phyloP scores from a whole-genome alignment of 2,113 vertebrate species.

The Serilophus lunatus region DNA sequence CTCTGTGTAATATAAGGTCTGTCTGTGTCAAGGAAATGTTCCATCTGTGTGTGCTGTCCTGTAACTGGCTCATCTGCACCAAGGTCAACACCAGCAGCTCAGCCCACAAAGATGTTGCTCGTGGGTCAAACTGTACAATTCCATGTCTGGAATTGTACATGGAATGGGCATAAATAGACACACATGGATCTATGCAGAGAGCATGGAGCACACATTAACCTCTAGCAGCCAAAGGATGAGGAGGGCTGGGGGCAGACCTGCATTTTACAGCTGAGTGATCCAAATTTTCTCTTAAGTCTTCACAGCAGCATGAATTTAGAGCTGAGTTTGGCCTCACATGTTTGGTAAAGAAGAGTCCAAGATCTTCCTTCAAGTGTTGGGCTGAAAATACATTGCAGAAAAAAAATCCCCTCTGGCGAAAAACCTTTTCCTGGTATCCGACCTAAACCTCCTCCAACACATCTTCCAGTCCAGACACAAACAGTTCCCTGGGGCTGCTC shows the following conservation, averaged over 20 bases:
- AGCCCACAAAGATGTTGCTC: not conserved
- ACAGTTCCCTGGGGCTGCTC: not conserved
- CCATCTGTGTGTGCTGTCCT: not conserved
- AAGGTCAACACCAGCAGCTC: not conserved
- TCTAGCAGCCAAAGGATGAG: not conserved
- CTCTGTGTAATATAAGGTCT: slow-evolving; percentile 1
- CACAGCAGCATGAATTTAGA: not conserved
- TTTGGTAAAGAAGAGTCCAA: not conserved
- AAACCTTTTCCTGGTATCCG: no score
- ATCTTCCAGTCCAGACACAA: not conserved
- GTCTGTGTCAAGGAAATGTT: slow-evolving; percentile 40
- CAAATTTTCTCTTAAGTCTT: not conserved
- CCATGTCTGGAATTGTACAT: not conserved
- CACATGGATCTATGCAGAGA: rapidly evolving
- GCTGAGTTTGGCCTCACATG: not conserved
- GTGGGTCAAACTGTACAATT: rapidly evolving
- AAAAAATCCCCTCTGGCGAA: not conserved
- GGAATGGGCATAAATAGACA: not conserved
- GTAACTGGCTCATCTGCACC: rapidly evolving
- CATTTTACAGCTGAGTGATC: not conserved
- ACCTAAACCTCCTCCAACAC: no score
- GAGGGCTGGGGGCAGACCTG: not conserved
- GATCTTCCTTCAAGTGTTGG: not conserved
- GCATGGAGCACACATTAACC: not conserved
- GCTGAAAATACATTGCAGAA: not conserved